These are phyloP conservation scores for Brevimyrus niger DNA, from an alignment of 2,113 vertebrate genomes.

Conservation along the genomic window DNA sequence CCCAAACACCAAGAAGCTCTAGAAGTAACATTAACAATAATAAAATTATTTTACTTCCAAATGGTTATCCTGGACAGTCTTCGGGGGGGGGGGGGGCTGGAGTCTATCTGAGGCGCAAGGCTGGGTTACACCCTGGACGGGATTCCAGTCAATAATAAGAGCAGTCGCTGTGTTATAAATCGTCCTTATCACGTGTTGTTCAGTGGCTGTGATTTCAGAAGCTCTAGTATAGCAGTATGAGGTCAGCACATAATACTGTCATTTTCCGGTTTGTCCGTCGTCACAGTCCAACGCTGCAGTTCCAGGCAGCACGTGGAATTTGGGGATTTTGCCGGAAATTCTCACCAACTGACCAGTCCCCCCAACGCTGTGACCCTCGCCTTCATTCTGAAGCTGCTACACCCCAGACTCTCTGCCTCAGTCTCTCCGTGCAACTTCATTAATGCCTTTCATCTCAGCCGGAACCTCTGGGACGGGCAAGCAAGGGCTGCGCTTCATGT, in stretches of 20 bases:
- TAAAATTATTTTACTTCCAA: neutral
- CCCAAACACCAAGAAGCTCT: neutral
- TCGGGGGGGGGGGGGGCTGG: neutral
- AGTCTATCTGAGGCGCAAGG: neutral
- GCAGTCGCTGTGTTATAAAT: neutral
- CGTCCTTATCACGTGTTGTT: neutral
- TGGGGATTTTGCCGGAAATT: neutral
- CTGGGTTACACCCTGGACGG: neutral
- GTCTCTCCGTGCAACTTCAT: neutral
- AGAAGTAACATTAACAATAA: neutral
- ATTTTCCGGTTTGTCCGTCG: neutral
- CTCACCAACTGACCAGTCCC: neutral
- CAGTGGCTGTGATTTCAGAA: neutral
- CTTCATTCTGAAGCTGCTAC: neutral
- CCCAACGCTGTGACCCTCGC: neutral
- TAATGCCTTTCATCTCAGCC: neutral
- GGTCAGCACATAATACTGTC: neutral
- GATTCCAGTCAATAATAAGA: neutral
- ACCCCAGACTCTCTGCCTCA: neutral
- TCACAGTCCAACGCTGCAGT: neutral
- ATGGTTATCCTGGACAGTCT: neutral
- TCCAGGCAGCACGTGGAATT: neutral
- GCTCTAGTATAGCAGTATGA: neutral
- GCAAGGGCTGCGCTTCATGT: neutral
- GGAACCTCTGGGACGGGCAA: neutral